Conservation (phyloP, 2,888 invertebrate species). For the Andrena praecox region DNA sequence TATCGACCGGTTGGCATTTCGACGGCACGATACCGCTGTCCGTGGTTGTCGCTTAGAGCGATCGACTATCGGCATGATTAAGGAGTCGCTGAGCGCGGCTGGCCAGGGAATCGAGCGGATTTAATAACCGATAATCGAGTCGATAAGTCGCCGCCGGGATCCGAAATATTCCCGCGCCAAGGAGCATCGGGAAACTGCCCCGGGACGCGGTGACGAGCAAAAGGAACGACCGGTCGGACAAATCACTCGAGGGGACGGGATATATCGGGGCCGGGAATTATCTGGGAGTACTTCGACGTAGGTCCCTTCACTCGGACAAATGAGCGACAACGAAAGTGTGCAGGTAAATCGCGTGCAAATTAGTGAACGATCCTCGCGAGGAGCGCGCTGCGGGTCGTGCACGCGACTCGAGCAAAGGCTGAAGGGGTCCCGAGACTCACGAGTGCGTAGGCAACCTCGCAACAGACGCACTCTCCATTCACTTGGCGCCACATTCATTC, state of each 20-base stretch:
- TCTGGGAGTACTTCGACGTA: constrained; percentile 32
- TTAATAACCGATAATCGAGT: constrained; percentile 49
- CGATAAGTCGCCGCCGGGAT: constrained; percentile 22
- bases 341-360: constrained; percentile 73
- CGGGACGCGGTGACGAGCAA: not conserved
- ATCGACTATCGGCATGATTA: constrained; percentile 65
- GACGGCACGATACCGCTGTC: constrained; percentile 56
- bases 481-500: constrained; percentile 85
- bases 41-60: constrained; percentile 55
- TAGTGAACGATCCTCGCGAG: constrained; percentile 74
- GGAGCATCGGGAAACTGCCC: not conserved
- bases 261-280: constrained; percentile 1
- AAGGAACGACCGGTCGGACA: not conserved
- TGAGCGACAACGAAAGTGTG: constrained; percentile 52
- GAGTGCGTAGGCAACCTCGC: constrained; percentile 67
- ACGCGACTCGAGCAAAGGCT: constrained; percentile 18
- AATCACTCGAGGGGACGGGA: not conserved
- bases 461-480: constrained; percentile 84
- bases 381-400: constrained; percentile 36
- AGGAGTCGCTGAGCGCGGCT: constrained; percentile 51
- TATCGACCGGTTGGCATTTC: constrained; percentile 76
- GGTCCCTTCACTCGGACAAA: constrained; percentile 62
- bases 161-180: constrained; percentile 5
- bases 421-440: constrained; percentile 37
- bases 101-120: constrained; percentile 25